Evolutionary conservation across 2,888 invertebrate species (phyloP), one percentile per base, ranked within the genome.

Genomic region (Andrena camellia): DNA sequence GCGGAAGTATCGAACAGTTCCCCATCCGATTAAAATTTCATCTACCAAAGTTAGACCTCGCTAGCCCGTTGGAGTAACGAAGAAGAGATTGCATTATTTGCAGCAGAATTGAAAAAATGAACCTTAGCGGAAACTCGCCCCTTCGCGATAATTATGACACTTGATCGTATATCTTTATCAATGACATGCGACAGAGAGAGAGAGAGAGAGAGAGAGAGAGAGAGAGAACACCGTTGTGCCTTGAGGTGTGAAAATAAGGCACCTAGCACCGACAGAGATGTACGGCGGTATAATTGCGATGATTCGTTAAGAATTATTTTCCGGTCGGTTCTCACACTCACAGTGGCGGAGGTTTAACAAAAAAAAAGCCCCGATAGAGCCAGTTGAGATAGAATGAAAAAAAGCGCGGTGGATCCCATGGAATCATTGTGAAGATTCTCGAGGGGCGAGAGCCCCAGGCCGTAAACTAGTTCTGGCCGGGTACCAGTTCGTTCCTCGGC

Each of bases 381-480:
- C 83, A 86, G 88, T 88, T 86, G 84, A 85, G 42, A 42, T 42
- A 88, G 82, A 75, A 86, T 84, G 86, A 69, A 86, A 83, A 86
- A 81, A 84, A 88, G 79, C 85, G 78, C 76, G 82, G 72, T 72
- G 83, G 84, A 89, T 89, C 85, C 84, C 84, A 84, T 83, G 84
- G 80, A 86, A 79, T 85, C 86, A 89, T 88, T 87, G 88, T 88
- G 76, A 89, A 86, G 85, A 81, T 73, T 64, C 26, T 17, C 75
- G 83, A 88, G 83, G 90, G 88, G 86, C 87, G 86, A 88, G 86
- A 90, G 82, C 86, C 84, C 79, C 80, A 50, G 75, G 75, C 76
- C 78, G 85, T 78, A 86, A 92, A 92, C 92, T 90, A 91, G 92
- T 92, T 91, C 89, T 82, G 86, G 83, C 86, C 80, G 62, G 62